Conservation (phyloP, 2,113 vertebrate species). For the Fregata magnificens region DNA sequence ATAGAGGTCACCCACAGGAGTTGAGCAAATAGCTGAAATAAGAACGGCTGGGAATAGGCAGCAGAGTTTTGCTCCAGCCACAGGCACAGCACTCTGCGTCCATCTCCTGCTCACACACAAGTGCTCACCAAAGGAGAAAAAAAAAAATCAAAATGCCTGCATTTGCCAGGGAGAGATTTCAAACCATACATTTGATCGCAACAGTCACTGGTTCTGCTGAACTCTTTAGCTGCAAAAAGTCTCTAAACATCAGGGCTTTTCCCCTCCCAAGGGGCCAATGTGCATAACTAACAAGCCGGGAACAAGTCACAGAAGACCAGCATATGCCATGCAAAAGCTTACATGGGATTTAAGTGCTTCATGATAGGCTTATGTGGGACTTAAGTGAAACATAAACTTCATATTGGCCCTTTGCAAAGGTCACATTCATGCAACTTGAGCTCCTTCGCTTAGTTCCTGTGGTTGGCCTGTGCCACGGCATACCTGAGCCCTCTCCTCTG, state of each 20-base stretch:
- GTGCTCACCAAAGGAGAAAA: background rate
- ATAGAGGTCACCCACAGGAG: conserved; percentile 61
- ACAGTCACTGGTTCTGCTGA: conserved; percentile 3
- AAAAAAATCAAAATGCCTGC: background rate
- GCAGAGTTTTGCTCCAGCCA: background rate
- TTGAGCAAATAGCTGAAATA: conserved; percentile 36
- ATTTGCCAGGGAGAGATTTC: conserved; percentile 33
- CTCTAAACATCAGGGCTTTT: background rate
- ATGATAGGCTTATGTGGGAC: conserved; percentile 11
- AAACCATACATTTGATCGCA: background rate
- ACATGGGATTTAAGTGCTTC: conserved; percentile 42
- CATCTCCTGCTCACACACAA: background rate
- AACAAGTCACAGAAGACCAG: background rate
- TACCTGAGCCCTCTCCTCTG: background rate
- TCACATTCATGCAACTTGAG: background rate
- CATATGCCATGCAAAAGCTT: conserved; percentile 15
- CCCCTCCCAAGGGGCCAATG: background rate
- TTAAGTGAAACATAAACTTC: conserved; percentile 36
- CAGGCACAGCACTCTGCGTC: background rate
- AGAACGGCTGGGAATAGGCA: background rate
- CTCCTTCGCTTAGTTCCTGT: background rate
- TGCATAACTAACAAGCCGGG: background rate
- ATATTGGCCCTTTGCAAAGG: background rate
- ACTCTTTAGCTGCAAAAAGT: background rate
- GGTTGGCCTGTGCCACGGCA: rapidly evolving